phyloP scores from a whole-genome alignment of 1,140 invertebrate genomes.

The Riptortus pedestris region DNA sequence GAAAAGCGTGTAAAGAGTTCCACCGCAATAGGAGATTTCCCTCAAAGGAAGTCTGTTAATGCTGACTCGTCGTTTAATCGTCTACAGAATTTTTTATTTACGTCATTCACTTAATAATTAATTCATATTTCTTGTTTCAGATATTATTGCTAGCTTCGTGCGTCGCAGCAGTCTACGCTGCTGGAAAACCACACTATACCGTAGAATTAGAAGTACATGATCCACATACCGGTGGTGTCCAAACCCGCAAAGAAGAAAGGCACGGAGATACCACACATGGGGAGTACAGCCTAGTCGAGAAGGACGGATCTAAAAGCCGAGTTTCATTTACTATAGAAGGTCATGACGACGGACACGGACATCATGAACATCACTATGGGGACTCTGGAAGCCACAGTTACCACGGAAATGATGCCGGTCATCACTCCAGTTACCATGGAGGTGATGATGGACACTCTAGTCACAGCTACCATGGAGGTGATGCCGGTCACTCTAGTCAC shows the following conservation, averaged over 20 bases:
- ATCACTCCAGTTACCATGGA: background rate
- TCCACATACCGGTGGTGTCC: background rate
- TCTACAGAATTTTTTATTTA: too few relatives aligned
- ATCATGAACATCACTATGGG: background rate
- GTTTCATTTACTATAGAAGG: background rate
- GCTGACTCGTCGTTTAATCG: too few relatives aligned
- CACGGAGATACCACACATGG: background rate
- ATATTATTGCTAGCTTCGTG: background rate
- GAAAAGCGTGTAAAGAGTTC: too few relatives aligned
- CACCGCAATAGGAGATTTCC: too few relatives aligned
- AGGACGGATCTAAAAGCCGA: background rate
- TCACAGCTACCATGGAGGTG: background rate
- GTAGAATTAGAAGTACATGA: constrained; percentile 3
- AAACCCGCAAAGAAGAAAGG: constrained; percentile 5
- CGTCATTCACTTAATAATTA: too few relatives aligned
- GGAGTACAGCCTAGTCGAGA: background rate
- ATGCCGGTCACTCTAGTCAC: background rate
- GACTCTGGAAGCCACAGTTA: background rate
- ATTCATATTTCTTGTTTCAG: constrained; percentile 1
- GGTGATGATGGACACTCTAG: background rate
- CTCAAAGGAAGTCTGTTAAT: too few relatives aligned
- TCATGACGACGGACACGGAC: background rate
- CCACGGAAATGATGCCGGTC: background rate
- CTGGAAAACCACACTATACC: background rate
- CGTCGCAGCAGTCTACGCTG: background rate